A percentile compares a stretch with the other conserved stretches of the same genome.
Evolutionary conservation across 2,888 invertebrate species (phyloP).

Genomic region (Lampropteryx suffumata): DNA sequence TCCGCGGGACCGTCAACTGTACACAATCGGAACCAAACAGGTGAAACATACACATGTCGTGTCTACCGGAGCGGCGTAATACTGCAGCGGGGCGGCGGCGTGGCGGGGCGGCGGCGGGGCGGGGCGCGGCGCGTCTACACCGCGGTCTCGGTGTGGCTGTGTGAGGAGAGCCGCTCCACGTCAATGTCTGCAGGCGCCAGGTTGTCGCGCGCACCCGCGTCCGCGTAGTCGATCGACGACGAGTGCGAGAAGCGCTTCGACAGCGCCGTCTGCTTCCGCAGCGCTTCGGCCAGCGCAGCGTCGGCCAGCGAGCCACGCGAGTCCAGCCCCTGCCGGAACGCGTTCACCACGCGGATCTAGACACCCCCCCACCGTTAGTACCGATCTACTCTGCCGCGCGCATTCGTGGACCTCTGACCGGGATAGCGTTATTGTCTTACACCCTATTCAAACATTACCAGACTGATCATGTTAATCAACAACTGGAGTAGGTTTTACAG

Average conservation of each 20-base stretch:
- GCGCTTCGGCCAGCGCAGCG: constrained; percentile 95
- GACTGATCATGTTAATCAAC: neutral
- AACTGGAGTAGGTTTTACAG: neutral
- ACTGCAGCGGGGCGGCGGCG: constrained; percentile 32
- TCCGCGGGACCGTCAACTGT: constrained; percentile 29
- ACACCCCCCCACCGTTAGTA: constrained; percentile 56
- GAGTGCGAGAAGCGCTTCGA: constrained; percentile 96
- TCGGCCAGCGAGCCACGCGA: constrained; percentile 96
- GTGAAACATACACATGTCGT: constrained; percentile 64
- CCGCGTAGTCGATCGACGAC: constrained; percentile 94
- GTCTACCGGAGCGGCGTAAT: constrained; percentile 33
- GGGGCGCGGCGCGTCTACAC: constrained; percentile 83
- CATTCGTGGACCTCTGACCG: constrained; percentile 36
- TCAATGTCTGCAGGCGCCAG: constrained; percentile 95
- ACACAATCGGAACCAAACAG: constrained; percentile 54
- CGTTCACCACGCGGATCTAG: constrained; percentile 99
- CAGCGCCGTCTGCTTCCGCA: constrained; percentile 96
- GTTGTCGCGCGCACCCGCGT: constrained; percentile 93
- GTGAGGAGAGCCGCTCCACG: constrained; percentile 95
- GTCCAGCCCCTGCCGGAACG: constrained; percentile 99
- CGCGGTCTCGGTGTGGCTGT: constrained; percentile 97
- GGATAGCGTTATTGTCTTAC: constrained; percentile 23
- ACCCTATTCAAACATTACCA: no score
- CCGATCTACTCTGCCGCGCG: constrained; percentile 5
- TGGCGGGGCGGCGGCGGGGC: constrained; percentile 28